phyloP scores from a whole-genome alignment of 1,140 invertebrate species.

The Rhyacophila brunnea region DNA sequence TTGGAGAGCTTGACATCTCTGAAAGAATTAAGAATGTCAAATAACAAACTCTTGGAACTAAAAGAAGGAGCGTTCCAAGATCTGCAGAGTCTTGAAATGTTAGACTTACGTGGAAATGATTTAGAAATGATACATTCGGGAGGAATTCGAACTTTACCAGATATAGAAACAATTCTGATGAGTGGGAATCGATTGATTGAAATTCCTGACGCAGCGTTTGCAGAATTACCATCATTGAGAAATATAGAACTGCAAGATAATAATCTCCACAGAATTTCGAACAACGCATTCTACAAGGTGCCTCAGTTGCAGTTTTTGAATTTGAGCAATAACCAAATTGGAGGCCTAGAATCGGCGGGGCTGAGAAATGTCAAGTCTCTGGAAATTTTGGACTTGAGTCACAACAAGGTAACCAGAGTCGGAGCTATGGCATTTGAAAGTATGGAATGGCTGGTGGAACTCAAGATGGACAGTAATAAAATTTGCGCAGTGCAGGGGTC shows the following conservation, averaged over 20 bases:
- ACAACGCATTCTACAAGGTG: constrained; percentile 74
- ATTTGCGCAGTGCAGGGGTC: constrained; percentile 69
- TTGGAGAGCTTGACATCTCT: constrained; percentile 66
- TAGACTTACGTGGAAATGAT: constrained; percentile 81
- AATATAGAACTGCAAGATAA: constrained; percentile 81
- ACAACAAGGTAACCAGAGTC: constrained; percentile 72
- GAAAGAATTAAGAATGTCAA: constrained; percentile 65
- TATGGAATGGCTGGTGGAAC: constrained; percentile 81
- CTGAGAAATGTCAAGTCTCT: constrained; percentile 68
- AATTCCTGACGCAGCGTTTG: constrained; percentile 71
- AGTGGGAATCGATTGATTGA: constrained; percentile 73
- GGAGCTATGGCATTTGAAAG: constrained; percentile 61
- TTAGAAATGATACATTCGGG: constrained; percentile 74
- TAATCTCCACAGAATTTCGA: constrained; percentile 66
- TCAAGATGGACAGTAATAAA: constrained; percentile 75
- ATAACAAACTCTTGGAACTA: constrained; percentile 74
- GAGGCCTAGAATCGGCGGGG: constrained; percentile 69
- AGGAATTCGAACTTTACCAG: constrained; percentile 72
- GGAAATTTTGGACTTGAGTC: constrained; percentile 78
- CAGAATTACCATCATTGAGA: constrained; percentile 71
- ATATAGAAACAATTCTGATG: constrained; percentile 73
- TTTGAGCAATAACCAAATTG: constrained; percentile 75
- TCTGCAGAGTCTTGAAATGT: constrained; percentile 65
- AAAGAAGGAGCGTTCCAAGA: constrained; percentile 70
- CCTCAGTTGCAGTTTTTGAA: constrained; percentile 79